Evolutionary conservation across 2,888 invertebrate genomes (phyloP).

Genomic region (Rhingia campestris): DNA sequence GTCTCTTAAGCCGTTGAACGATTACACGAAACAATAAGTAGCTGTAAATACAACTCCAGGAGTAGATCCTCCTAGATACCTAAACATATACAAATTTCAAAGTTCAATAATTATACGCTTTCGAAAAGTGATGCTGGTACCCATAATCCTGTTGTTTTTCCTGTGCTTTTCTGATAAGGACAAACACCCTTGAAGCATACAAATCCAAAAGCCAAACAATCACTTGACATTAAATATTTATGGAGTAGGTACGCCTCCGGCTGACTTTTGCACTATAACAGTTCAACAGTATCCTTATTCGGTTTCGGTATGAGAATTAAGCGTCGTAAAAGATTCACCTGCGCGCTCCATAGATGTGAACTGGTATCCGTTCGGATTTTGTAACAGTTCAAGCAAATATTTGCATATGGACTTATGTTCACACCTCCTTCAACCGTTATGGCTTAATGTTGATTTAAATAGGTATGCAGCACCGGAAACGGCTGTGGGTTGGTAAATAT

Average conservation of each 20-base stretch:
- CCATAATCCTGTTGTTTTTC: conserved; percentile 11
- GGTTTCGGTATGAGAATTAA: conserved; percentile 45
- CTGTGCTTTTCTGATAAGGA: conserved; percentile 10
- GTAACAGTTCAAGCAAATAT: conserved; percentile 62
- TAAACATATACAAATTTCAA: neutral
- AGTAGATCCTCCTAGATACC: neutral
- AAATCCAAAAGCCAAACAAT: conserved; percentile 66
- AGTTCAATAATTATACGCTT: neutral
- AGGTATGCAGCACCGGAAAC: conserved; percentile 29
- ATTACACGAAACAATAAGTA: conserved; percentile 12
- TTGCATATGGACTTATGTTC: conserved; percentile 64
- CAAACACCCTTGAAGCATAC: conserved; percentile 24
- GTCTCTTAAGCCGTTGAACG: conserved; percentile 40
- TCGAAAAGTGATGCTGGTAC: neutral
- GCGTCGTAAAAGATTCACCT: conserved; percentile 62
- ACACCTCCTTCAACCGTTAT: conserved; percentile 59
- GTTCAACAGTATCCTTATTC: conserved; percentile 9
- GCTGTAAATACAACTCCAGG: conserved; percentile 6
- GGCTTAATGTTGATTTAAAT: conserved; percentile 70
- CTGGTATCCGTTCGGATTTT: conserved; percentile 33
- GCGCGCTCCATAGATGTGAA: conserved; percentile 15
- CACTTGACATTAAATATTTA: conserved; percentile 63
- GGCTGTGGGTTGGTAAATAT: conserved; percentile 24
- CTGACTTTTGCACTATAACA: conserved; percentile 44
- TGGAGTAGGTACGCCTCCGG: conserved; percentile 50